A percentile compares a stretch with the other conserved stretches of the same genome.
Evolutionary conservation across 2,888 invertebrate species (phyloP).

Genomic region (Nasonia oneida): DNA sequence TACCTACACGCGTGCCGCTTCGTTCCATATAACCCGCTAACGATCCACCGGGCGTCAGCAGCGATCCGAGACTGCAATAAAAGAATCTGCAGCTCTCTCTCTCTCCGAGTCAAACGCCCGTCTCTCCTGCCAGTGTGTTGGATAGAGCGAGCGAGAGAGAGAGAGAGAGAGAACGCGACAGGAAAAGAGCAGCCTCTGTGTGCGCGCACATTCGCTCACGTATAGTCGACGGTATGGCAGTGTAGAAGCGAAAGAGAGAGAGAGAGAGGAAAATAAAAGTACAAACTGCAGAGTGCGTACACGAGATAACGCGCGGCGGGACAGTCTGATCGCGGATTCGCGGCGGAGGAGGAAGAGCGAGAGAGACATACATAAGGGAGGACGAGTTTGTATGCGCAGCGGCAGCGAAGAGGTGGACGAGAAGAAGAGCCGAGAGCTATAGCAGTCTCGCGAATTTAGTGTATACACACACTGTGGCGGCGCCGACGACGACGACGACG

Average conservation of each 20-base stretch:
- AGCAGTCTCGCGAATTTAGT: neutral
- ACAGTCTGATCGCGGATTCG: neutral
- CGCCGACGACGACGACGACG: neutral
- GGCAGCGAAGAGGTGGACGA: constrained; percentile 30
- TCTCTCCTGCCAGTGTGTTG: neutral
- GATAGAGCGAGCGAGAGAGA: constrained; percentile 21
- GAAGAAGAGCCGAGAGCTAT: constrained; percentile 15
- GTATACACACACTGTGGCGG: neutral
- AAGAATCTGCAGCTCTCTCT: constrained; percentile 4
- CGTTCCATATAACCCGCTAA: constrained; percentile 42
- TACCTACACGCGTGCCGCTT: constrained; percentile 30
- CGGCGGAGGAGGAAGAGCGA: constrained; percentile 11
- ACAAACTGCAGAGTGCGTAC: neutral
- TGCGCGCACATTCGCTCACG: constrained; percentile 3
- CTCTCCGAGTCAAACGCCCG: neutral
- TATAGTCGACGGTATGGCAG: neutral
- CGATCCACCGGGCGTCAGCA: constrained; percentile 14
- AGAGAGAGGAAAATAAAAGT: neutral
- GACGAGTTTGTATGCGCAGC: constrained; percentile 41
- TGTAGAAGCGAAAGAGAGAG: constrained; percentile 19
- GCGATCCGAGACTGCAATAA: constrained; percentile 21
- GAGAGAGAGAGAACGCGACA: constrained; percentile 4
- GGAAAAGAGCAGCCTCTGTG: constrained; percentile 36
- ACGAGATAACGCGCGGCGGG: neutral
- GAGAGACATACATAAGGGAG: neutral